Percentiles rank a stretch among this genome's conserved stretches.
Evolutionary conservation across 2,113 vertebrate species (phyloP).

Genomic region (Haemorhous mexicanus): DNA sequence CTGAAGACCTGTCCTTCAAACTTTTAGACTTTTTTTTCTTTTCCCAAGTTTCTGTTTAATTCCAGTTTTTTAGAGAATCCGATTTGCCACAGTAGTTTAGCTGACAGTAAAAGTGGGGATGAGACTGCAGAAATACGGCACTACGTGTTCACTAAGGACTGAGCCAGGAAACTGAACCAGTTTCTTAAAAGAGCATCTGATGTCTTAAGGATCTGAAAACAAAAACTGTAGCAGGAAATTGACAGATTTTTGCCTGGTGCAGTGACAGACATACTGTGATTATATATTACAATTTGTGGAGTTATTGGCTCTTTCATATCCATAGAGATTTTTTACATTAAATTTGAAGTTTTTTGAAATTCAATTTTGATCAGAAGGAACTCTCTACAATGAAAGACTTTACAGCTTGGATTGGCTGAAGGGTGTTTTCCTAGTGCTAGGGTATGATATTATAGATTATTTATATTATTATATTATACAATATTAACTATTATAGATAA

Average conservation of each 20-base stretch:
- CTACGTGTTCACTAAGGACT: not conserved
- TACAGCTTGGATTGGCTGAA: not conserved
- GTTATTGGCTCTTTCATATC: not conserved
- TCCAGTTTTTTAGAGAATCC: not conserved
- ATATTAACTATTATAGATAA: not conserved
- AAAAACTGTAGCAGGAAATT: not conserved
- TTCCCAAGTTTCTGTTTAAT: not conserved
- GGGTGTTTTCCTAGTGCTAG: not conserved
- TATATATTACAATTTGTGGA: not conserved
- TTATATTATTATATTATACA: not conserved
- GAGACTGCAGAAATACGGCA: not conserved
- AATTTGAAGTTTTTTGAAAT: not conserved
- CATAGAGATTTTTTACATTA: not conserved
- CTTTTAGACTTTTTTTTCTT: not conserved
- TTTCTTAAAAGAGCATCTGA: not conserved
- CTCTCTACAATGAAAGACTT: not conserved
- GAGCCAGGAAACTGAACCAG: not conserved
- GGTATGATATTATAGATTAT: not conserved
- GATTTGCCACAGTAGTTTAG: not conserved
- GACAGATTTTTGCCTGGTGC: not conserved
- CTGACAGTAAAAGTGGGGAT: not conserved
- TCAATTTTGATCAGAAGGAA: not conserved
- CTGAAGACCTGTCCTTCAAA: not conserved
- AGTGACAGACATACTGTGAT: not conserved
- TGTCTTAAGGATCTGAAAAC: not conserved